Evolutionary conservation across 2,797 vertebrate genomes (phyloP), one percentile per base, ranked within the genome.

Genomic region (Enteromius thamalakanensis): DNA sequence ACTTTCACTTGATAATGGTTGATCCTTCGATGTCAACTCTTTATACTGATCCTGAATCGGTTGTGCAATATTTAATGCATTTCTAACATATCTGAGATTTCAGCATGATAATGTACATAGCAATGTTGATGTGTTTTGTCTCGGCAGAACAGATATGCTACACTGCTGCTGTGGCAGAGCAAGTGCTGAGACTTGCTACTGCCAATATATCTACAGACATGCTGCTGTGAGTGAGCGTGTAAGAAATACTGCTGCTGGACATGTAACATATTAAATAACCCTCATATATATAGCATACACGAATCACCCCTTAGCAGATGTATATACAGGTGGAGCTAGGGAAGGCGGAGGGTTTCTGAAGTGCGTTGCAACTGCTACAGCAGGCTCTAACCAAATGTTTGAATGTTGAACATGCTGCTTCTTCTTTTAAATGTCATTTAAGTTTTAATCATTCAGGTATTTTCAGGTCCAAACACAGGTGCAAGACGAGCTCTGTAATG

Each of bases 11-110:
- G 3, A 58, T 34, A 60, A 40, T 42, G 19, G 37, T 67, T 42
- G 53, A 80, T 26, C 8, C 10, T 55, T 29, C 2, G 15, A 15
- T 34, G 45, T 34, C 11, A 26, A n/a, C 65, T 42, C 10, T 68
- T 42, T 42, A 42, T 11, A 5, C 65, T 80, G 58, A 76, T 67
- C 32, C 42, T n/a, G 68, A 49, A 78, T 58, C 78, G 40, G 77
- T n/a, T 55, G 34, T 23, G 17, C 64, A 15, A 70, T 75, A 75
- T 74, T 82, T 62, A 40, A 0, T 15, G 2, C 60, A 62, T 55
- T 71, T 15, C 19, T 51, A 3, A 23, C 32, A 15, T 7, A 67
- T 37, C 17, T 62, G 60, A 62, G 14, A 37, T 17, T 67, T 67
- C 34, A 29, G 26, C 60, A 29, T 62, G 32, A 8, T 19, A 8